Evolutionary conservation across 2,113 vertebrate genomes (phyloP).

Genomic region (Callorhinus ursinus): DNA sequence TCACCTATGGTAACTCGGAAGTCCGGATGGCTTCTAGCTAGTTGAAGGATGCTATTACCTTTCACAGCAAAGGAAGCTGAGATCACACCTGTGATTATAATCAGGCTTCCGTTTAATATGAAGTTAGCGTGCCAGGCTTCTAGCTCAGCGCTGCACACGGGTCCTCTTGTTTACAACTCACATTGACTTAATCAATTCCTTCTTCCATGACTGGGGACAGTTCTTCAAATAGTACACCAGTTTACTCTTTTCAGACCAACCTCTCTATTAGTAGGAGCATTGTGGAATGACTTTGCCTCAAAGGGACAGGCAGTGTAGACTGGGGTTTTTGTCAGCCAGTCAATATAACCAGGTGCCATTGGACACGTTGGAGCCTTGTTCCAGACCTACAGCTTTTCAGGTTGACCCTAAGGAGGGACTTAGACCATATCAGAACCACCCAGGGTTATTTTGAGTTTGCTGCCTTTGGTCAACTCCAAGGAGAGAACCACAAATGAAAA

Average conservation of each 20-base stretch:
- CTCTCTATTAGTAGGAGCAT: background rate
- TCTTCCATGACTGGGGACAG: background rate
- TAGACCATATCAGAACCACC: background rate
- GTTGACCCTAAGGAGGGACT: too few relatives aligned
- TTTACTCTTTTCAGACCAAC: background rate
- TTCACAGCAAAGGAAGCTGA: background rate
- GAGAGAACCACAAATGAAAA: background rate
- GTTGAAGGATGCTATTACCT: background rate
- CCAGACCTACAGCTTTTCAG: background rate
- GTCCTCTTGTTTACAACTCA: background rate
- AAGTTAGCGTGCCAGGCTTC: background rate
- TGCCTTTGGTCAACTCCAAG: background rate
- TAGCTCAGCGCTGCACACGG: accelerated
- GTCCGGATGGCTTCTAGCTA: background rate
- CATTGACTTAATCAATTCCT: background rate
- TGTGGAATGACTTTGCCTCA: background rate
- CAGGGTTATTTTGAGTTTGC: background rate
- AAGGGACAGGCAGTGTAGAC: too few relatives aligned
- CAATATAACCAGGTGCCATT: too few relatives aligned
- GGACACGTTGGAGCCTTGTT: background rate
- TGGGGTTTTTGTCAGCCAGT: background rate
- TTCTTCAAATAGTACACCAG: background rate
- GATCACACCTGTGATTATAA: background rate
- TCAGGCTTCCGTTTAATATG: background rate
- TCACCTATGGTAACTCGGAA: background rate